phyloP scores from a whole-genome alignment of 2,797 vertebrate species.

The Anguilla obscura region DNA sequence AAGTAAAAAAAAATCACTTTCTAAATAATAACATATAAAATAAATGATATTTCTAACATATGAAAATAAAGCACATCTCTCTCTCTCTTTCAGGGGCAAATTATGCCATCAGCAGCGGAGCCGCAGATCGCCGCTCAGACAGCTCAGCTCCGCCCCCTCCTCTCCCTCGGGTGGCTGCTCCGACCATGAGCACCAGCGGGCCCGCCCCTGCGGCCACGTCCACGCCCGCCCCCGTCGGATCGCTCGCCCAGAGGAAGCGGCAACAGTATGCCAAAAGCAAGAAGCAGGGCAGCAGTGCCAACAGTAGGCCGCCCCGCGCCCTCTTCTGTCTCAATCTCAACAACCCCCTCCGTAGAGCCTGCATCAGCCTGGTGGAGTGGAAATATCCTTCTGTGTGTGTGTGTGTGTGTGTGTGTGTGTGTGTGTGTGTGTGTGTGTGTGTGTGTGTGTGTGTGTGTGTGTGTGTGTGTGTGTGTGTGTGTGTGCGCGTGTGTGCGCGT shows the following conservation, averaged over 20 bases:
- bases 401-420: not conserved
- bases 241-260: constrained; percentile 94
- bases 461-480: not conserved
- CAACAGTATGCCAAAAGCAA: constrained; percentile 99
- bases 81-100: constrained; percentile 78
- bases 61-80: not conserved
- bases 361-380: constrained; percentile 99
- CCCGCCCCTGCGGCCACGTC: constrained; percentile 56
- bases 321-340: constrained; percentile 98
- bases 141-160: constrained; percentile 72
- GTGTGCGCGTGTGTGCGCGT: not conserved
- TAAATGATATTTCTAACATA: not conserved
- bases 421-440: not conserved
- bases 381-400: constrained; percentile 88
- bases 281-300: constrained; percentile 92
- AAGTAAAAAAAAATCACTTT: no score
- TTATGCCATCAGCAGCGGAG: constrained; percentile 89
- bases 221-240: constrained; percentile 77
- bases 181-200: constrained; percentile 74
- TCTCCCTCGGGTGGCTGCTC: constrained; percentile 93
- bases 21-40: not conserved
- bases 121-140: constrained; percentile 80
- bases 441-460: not conserved
- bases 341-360: constrained; percentile 97
- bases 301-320: constrained; percentile 91